Evolutionary conservation across 2,888 invertebrate species (phyloP), one percentile per base, ranked within the genome.

Genomic region (Chymomyza caudatula): DNA sequence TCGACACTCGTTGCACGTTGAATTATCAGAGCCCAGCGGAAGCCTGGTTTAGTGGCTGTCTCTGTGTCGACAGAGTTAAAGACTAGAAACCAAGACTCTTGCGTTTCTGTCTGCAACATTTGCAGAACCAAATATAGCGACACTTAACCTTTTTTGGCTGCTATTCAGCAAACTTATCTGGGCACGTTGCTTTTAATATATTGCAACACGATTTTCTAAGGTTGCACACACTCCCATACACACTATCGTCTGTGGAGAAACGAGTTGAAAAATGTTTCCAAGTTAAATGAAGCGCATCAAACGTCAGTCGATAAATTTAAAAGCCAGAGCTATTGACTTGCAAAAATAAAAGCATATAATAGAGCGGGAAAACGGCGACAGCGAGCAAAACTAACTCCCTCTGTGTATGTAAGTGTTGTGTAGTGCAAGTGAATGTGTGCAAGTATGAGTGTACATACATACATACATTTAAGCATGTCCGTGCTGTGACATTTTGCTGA

Each of bases 221-320:
- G 29, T 11, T 11, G 29, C 29, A 37, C 29, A 37, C 29, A 37
- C 29, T 37, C 29, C 29, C 11, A 37, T 2, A 4, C 29, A 37
- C 29, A 37, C 29, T 11, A n/a, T n/a, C 29, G 29, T 37, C 29
- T 37, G 51, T 19, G 60, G 44, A 52, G 49, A 63, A 72, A 63
- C 69, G 75, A 83, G 80, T 83, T 81, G 86, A 85, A 85, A 81
- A 81, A 85, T 85, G 86, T 81, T 81, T 83, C 84, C 85, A 86
- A 82, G 86, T 82, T 82, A 86, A 82, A 82, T 82, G 82, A 82
- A 82, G 82, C 85, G 85, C 77, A 82, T 82, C 85, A 82, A 82
- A 82, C 85, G 86, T 86, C 85, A 86, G 85, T 79, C 85, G 85
- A 82, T 86, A 82, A 82, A 82, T 82, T 82, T 82, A 86, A 82